phyloP scores from a whole-genome alignment of 1,140 invertebrate species.

The Penaeus indicus region DNA sequence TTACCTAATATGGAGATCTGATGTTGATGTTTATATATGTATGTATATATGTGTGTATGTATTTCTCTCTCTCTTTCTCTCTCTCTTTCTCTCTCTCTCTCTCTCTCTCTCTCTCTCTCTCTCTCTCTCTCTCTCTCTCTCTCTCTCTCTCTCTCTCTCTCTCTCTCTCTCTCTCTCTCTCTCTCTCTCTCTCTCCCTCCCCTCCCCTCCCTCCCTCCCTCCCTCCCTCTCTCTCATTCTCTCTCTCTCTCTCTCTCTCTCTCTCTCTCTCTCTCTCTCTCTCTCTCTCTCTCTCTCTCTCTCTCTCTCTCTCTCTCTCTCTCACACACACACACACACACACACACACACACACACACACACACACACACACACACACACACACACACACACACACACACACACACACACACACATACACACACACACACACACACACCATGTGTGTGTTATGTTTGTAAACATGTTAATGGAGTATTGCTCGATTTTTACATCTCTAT shows the following conservation, averaged over 20 bases:
- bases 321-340: no score
- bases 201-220: not conserved
- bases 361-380: no score
- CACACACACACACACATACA: no score
- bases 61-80: not conserved
- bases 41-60: not conserved
- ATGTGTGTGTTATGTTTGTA: no score
- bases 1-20: not conserved
- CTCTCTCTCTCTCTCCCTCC: not conserved
- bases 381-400: no score
- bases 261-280: conserved; percentile 17
- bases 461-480: no score
- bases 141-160: conserved; percentile 19
- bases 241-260: conserved; percentile 26
- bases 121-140: not conserved
- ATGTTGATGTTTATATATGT: not conserved
- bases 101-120: not conserved
- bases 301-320: no score
- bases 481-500: no score
- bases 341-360: no score
- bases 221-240: not conserved
- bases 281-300: no score
- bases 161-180: conserved; percentile 16
- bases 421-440: no score
- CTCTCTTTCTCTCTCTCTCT: not conserved